A percentile compares a stretch with the other conserved stretches of the same genome.
Evolutionary conservation across 2,888 invertebrate species (phyloP).

Genomic region (Euclidia mi): DNA sequence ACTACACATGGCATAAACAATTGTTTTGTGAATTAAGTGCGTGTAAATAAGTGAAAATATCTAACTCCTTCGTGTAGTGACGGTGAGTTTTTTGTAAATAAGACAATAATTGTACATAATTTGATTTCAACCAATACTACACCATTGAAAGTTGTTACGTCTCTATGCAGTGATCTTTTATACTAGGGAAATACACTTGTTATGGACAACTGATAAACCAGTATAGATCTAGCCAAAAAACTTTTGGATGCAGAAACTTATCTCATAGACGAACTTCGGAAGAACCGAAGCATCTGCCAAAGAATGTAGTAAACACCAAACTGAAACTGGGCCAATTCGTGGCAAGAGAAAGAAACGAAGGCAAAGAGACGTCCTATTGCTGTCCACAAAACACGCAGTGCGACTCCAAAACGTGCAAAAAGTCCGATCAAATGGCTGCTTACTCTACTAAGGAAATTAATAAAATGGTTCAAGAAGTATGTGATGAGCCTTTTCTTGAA

Average conservation of each 20-base stretch:
- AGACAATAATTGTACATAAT: too few relatives aligned
- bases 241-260: slow-evolving; percentile 24
- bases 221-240: slow-evolving; percentile 24
- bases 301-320: slow-evolving; percentile 31
- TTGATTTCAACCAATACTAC: too few relatives aligned
- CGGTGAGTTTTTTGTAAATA: too few relatives aligned
- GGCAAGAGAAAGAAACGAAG: slow-evolving; percentile 21
- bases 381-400: slow-evolving; percentile 33
- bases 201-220: slow-evolving; percentile 34
- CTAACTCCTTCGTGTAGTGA: too few relatives aligned
- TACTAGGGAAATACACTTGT: slow-evolving; percentile 20
- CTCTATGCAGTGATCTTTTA: slow-evolving; percentile 19
- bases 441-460: slow-evolving; percentile 31
- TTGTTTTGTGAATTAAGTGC: too few relatives aligned
- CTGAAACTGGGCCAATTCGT: slow-evolving; percentile 29
- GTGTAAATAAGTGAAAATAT: too few relatives aligned
- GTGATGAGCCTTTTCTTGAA: slow-evolving; percentile 29
- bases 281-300: slow-evolving; percentile 32
- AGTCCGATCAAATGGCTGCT: slow-evolving; percentile 23
- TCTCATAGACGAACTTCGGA: slow-evolving; percentile 34
- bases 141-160: slow-evolving; percentile 14
- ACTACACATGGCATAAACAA: too few relatives aligned
- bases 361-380: slow-evolving; percentile 26
- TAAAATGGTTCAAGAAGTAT: slow-evolving; percentile 34
- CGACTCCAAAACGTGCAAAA: slow-evolving; percentile 20